Percentiles rank a stretch among this genome's conserved stretches.
These are phyloP conservation scores for Microcaecilia unicolor DNA, from an alignment of 2,797 vertebrate species.

Conservation along the genomic window DNA sequence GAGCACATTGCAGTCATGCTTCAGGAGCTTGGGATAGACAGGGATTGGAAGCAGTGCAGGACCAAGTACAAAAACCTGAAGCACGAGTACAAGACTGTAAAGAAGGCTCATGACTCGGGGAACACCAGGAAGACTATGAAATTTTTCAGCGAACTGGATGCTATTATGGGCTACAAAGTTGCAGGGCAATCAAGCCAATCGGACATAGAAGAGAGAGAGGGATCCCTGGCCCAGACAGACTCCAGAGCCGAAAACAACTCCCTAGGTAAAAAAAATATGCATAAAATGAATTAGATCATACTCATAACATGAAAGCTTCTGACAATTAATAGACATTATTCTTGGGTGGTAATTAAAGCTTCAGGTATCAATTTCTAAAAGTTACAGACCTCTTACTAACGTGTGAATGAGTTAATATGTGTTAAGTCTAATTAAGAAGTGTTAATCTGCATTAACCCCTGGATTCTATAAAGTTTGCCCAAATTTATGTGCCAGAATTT, in stretches of 20 bases:
- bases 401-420: too few species aligned
- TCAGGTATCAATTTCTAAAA: too few species aligned
- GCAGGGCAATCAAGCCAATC: constrained; percentile 43
- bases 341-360: too few species aligned
- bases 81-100: constrained; percentile 74
- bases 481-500: too few species aligned
- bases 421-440: too few species aligned
- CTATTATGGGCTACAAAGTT: constrained; percentile 62
- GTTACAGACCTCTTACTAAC: too few species aligned
- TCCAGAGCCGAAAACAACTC: constrained; percentile 26
- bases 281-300: too few species aligned
- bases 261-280: constrained; percentile 40
- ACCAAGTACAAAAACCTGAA: constrained; percentile 87
- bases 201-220: constrained; percentile 26
- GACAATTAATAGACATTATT: too few species aligned
- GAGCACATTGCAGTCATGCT: constrained; percentile 74
- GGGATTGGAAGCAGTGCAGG: constrained; percentile 81
- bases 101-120: constrained; percentile 59
- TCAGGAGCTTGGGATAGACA: constrained; percentile 70
- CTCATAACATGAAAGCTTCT: too few species aligned
- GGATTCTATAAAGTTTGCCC: too few species aligned
- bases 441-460: too few species aligned
- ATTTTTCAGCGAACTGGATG: constrained; percentile 77
- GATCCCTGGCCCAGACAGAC: constrained; percentile 17
- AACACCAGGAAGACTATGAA: constrained; percentile 67